These are phyloP conservation scores for Eptatretus atami DNA, from an alignment of 2,797 vertebrate species.

Conservation along the genomic window DNA sequence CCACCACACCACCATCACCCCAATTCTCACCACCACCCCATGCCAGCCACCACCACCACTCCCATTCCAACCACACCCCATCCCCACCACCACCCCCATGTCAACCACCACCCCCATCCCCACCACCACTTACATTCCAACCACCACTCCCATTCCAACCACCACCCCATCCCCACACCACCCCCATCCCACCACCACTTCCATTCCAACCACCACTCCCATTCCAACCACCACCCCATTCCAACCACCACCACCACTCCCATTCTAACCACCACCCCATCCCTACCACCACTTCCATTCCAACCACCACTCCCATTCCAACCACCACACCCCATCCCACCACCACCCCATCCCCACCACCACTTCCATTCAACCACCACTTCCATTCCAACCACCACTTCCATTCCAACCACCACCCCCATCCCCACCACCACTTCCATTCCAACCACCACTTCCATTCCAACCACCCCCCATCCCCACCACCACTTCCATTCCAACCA, in stretches of 20 bases:
- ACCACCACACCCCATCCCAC: no score
- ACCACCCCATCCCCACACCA: no score
- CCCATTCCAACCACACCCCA: neutral
- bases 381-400: neutral
- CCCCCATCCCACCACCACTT: neutral
- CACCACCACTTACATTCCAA: neutral
- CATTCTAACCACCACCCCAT: neutral
- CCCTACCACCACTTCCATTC: neutral
- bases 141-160: neutral
- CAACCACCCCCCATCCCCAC: neutral
- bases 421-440: neutral
- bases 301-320: neutral
- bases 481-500: neutral
- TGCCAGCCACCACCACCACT: neutral
- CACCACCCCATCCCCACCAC: neutral
- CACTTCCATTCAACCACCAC: neutral
- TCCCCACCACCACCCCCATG: neutral
- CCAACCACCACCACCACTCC: neutral
- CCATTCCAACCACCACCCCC: neutral
- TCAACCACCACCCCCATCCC: neutral
- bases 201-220: neutral
- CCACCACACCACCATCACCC: no score
- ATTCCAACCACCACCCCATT: neutral
- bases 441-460: neutral
- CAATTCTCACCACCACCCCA: no score